Evolutionary conservation across 2,888 invertebrate genomes (phyloP), one percentile per base, ranked within the genome.

Genomic region (Anticlea derivata): DNA sequence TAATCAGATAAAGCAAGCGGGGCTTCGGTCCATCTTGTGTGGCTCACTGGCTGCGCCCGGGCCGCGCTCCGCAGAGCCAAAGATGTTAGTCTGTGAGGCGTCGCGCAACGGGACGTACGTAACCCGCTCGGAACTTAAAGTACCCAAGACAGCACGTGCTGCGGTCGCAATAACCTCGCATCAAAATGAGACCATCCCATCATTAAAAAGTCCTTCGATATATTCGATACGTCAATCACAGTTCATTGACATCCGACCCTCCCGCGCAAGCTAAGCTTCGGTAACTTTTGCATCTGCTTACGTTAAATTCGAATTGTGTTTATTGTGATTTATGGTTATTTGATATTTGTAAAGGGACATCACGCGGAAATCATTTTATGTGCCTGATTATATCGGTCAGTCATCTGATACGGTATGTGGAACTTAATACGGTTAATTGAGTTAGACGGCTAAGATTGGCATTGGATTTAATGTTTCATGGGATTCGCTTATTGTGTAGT

Each of bases 41-140:
- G 61, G 51, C 37, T 45, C 65, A 40, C 27, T 57, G 60, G 51
- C 55, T 57, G 63, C 58, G 59, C 55, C 53, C 51, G 52, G 62
- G 54, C 68, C 67, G 69, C 66, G 62, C 67, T 70, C 65, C 69
- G 63, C 66, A 63, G 63, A 64, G 62, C 63, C 64, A 66, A 64
- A 56, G 69, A 71, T 68, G 68, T 81, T 82, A 86, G 87, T 86
- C 79, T 74, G 74, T 76, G 66, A 59, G 63, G 69, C 73, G 83
- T 75, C 86, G 86, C 82, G 86, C 80, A 71, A 76, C 81, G 78
- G 84, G 72, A 62, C 78, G 79, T 78, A 85, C 86, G 86, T 73
- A 68, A 63, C 68, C 52, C 64, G 63, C 70, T 66, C 64, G 62
- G 55, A 67, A 65, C 65, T 40, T 54, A 62, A 63, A 30, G 29